These are phyloP conservation scores for Drosophila sucinea DNA, from an alignment of 1,140 invertebrate species.

Conservation along the genomic window DNA sequence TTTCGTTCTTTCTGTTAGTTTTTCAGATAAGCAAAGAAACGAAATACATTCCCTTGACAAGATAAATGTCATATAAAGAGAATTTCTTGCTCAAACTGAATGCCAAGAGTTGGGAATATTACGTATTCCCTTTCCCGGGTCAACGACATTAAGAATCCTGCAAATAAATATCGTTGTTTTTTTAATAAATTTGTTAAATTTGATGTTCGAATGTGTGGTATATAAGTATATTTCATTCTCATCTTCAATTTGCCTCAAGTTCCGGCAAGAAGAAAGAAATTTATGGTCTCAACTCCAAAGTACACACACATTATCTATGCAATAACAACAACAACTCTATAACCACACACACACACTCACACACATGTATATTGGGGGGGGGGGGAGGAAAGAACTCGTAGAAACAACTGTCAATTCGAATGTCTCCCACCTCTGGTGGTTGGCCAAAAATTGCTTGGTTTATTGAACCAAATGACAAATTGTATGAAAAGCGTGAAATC, in stretches of 20 bases:
- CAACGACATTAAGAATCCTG: too few relatives aligned
- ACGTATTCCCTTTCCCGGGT: too few relatives aligned
- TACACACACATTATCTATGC: constrained; percentile 73
- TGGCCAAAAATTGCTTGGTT: constrained; percentile 38
- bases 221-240: constrained; percentile 1
- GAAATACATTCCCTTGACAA: too few relatives aligned
- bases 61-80: too few relatives aligned
- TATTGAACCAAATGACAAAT: constrained; percentile 73
- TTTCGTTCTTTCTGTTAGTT: too few relatives aligned
- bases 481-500: constrained; percentile 74
- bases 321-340: constrained; percentile 64
- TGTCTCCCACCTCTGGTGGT: constrained; percentile 11
- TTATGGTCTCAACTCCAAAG: constrained; percentile 65
- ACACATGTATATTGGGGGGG: not conserved
- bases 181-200: not conserved
- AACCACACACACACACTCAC: constrained; percentile 12
- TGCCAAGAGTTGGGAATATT: too few relatives aligned
- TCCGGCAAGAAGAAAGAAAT: constrained; percentile 19
- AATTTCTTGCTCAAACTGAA: too few relatives aligned
- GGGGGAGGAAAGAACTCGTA: constrained; percentile 7
- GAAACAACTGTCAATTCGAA: constrained; percentile 53
- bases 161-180: not conserved
- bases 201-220: not conserved
- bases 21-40: too few relatives aligned
- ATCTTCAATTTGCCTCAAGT: not conserved